Percentiles rank a stretch among this genome's conserved stretches.
These are phyloP conservation scores for Gallinago paraguaiae DNA, from an alignment of 2,113 vertebrate species.

Conservation along the genomic window DNA sequence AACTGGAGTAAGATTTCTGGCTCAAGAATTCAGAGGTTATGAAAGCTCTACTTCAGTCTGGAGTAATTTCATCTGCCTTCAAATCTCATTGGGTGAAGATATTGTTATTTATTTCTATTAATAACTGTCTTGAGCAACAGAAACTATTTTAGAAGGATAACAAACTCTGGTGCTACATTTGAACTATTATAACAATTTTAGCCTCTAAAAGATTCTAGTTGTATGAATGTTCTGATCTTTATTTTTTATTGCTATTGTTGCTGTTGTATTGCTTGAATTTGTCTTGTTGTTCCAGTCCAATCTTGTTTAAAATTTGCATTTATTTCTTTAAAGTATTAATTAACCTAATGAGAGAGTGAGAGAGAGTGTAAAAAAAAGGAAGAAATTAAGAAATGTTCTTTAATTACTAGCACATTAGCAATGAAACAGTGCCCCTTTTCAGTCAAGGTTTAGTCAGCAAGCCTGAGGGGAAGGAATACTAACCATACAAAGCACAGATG, in stretches of 20 bases:
- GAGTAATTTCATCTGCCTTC: background rate
- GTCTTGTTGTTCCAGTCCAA: background rate
- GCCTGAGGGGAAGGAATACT: background rate
- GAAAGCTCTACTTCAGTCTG: background rate
- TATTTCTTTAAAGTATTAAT: background rate
- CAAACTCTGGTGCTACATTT: background rate
- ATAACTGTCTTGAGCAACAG: background rate
- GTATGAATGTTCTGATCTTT: background rate
- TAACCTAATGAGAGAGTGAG: background rate
- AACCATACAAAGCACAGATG: background rate
- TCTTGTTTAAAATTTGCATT: background rate
- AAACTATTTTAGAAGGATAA: background rate
- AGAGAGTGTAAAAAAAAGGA: background rate
- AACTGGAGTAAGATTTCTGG: background rate
- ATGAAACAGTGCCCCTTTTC: background rate
- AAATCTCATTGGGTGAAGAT: background rate
- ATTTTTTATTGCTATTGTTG: background rate
- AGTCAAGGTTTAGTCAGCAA: background rate
- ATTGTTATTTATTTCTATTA: conserved; percentile 12
- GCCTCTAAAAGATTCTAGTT: background rate
- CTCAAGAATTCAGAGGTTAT: background rate
- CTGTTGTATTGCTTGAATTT: background rate
- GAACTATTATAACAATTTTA: background rate
- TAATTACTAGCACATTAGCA: background rate
- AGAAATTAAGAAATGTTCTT: background rate